Evolutionary conservation across 1,140 invertebrate genomes (phyloP).

Genomic region (Magallana angulata): DNA sequence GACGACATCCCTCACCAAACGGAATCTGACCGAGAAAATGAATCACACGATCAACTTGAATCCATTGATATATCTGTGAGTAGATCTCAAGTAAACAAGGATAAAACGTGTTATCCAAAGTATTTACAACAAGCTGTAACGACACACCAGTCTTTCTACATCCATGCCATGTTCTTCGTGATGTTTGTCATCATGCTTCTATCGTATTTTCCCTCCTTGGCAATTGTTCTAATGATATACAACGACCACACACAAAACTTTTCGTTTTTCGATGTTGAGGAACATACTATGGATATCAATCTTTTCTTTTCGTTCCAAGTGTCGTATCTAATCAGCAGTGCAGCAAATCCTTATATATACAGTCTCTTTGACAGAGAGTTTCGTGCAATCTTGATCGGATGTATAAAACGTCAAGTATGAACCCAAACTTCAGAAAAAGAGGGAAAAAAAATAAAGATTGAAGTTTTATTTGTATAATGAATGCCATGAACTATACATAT

Average conservation of each 20-base stretch:
- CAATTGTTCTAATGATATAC: neutral
- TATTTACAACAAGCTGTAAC: neutral
- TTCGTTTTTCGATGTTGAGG: neutral
- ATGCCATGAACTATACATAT: no score
- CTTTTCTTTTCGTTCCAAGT: neutral
- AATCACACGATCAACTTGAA: no score
- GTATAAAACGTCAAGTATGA: neutral
- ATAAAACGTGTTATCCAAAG: no score
- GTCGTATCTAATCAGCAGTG: neutral
- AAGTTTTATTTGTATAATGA: no score
- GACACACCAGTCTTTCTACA: neutral
- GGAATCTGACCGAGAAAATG: no score
- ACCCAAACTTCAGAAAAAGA: no score
- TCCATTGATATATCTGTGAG: no score
- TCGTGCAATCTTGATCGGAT: neutral
- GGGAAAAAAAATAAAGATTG: no score
- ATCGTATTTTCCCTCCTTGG: neutral
- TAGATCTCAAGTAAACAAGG: no score
- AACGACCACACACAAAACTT: neutral
- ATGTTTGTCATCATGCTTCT: neutral
- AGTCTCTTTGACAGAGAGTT: neutral
- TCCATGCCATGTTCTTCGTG: neutral
- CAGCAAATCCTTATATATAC: neutral
- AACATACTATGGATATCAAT: neutral
- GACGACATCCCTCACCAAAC: no score